phyloP scores from a whole-genome alignment of 2,888 invertebrate genomes.

The Drosophila emarginata region DNA sequence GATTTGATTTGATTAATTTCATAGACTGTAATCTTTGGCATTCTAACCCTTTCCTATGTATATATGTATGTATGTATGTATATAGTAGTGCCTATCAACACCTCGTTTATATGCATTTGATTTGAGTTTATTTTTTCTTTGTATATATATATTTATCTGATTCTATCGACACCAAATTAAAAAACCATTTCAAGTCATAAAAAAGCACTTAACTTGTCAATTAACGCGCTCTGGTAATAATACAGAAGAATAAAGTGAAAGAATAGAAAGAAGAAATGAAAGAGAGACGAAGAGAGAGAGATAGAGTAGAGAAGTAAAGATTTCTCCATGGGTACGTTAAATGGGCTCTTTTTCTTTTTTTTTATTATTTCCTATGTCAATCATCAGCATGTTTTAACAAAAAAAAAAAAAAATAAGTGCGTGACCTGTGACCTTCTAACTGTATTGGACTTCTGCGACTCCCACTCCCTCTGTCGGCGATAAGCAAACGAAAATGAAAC shows the following conservation, averaged over 20 bases:
- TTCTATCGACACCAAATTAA: conserved; percentile 78
- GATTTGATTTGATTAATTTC: conserved; percentile 58
- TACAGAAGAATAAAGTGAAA: conserved; percentile 29
- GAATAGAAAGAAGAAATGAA: conserved; percentile 1
- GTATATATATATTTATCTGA: conserved; percentile 25
- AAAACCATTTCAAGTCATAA: conserved; percentile 77
- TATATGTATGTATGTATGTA: no score
- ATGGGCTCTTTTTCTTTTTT: conserved; percentile 39
- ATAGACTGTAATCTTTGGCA: conserved; percentile 26
- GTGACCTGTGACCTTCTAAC: conserved; percentile 60
- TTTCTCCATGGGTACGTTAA: conserved; percentile 35
- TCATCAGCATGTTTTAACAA: conserved; percentile 64
- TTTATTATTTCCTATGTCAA: conserved; percentile 41
- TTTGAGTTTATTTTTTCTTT: background rate
- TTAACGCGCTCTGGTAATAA: conserved; percentile 49
- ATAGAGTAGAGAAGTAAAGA: background rate
- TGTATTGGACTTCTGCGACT: conserved; percentile 26
- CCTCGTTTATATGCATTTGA: conserved; percentile 44
- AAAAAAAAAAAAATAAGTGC: conserved; percentile 36
- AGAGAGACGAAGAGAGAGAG: background rate
- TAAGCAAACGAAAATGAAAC: conserved; percentile 37
- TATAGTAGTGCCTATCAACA: conserved; percentile 55
- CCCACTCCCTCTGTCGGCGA: conserved; percentile 26
- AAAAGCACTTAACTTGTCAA: conserved; percentile 78
- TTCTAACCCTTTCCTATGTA: background rate